These are phyloP conservation scores for Grammomys surdaster DNA, from an alignment of 2,113 vertebrate species.

Conservation along the genomic window DNA sequence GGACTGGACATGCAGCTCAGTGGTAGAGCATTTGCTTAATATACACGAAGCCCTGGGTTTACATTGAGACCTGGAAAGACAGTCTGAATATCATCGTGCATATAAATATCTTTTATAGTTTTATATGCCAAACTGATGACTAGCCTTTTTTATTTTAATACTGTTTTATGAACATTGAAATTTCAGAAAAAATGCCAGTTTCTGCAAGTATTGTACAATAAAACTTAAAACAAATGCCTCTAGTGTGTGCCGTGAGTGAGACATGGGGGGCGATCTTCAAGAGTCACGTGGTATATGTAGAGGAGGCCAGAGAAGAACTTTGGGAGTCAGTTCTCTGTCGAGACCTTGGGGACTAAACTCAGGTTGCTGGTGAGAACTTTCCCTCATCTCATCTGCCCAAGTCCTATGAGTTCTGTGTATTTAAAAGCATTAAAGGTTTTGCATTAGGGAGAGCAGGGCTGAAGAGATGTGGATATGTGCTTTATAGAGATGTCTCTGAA, in stretches of 20 bases:
- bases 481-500: not conserved
- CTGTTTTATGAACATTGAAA: slow-evolving; percentile 49
- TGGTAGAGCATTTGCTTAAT: not conserved
- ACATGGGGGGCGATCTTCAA: not conserved
- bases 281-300: not conserved
- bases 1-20: not conserved
- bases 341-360: not conserved
- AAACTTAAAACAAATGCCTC: not conserved
- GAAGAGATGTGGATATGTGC: slow-evolving; percentile 15
- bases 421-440: slow-evolving; percentile 47
- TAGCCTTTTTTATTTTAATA: slow-evolving; percentile 46
- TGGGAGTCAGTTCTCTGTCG: not conserved
- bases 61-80: not conserved
- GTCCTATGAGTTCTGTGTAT: not conserved
- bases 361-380: not conserved
- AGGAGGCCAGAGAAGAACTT: not conserved
- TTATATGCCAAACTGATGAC: slow-evolving; percentile 43
- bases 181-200: slow-evolving; percentile 49
- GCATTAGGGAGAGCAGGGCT: slow-evolving; percentile 16
- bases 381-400: not conserved
- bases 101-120: not conserved
- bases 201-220: not conserved
- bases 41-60: not conserved
- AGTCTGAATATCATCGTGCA: not conserved
- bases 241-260: not conserved